These are phyloP conservation scores for Latrodectus geometricus DNA, from an alignment of 1,140 invertebrate species.

Conservation along the genomic window DNA sequence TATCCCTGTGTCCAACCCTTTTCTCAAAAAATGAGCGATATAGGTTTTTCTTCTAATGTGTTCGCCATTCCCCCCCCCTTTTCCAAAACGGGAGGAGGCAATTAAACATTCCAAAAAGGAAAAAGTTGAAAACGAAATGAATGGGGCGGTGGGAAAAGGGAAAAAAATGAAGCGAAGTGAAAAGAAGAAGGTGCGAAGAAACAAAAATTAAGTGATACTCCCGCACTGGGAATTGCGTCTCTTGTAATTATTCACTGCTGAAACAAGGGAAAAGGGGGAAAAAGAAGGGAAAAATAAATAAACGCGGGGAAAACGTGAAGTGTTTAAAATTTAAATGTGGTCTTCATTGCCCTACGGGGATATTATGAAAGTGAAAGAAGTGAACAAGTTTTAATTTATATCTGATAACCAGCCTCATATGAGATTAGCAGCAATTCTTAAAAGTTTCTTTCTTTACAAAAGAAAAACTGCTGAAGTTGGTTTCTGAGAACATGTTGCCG, in stretches of 20 bases:
- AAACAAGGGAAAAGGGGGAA: slow-evolving; percentile 32
- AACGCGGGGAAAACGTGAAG: slow-evolving; percentile 6
- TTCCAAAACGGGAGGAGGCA: not conserved
- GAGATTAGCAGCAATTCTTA: no score
- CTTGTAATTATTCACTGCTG: slow-evolving; percentile 54
- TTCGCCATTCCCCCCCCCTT: no score
- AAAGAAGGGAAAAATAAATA: slow-evolving; percentile 19
- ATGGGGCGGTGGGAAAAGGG: not conserved
- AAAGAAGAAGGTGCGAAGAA: not conserved
- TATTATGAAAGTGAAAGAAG: slow-evolving; percentile 33
- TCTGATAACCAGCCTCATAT: slow-evolving; percentile 34
- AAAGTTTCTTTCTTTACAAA: no score
- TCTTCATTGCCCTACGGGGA: slow-evolving; percentile 19
- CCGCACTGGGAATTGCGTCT: slow-evolving; percentile 9
- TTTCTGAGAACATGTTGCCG: no score
- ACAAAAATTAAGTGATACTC: slow-evolving; percentile 18
- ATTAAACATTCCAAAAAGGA: not conserved
- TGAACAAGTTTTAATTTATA: slow-evolving; percentile 61
- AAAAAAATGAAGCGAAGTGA: not conserved
- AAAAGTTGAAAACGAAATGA: slow-evolving; percentile 38
- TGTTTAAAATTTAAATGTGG: slow-evolving; percentile 61
- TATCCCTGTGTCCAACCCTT: not conserved
- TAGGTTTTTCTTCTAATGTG: slow-evolving; percentile 17
- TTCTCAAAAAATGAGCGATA: slow-evolving; percentile 44
- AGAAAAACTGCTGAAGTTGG: no score